These are phyloP conservation scores for Ageneiosus marmoratus DNA, from an alignment of 2,113 vertebrate species.

Conservation along the genomic window DNA sequence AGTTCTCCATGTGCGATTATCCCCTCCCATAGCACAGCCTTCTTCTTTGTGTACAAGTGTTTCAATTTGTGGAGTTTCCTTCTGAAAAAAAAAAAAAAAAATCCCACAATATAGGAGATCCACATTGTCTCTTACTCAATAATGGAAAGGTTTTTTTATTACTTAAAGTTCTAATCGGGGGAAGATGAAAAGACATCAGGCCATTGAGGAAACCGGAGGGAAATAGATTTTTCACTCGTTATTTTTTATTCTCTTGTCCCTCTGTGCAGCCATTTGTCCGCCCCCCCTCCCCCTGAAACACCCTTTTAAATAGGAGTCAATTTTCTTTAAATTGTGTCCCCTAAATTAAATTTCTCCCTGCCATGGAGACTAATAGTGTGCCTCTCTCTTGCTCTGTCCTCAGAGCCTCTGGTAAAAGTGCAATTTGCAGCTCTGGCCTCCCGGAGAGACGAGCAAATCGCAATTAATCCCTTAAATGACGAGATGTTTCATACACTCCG, in stretches of 20 bases:
- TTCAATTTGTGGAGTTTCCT: constrained; percentile 82
- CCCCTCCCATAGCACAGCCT: constrained; percentile 80
- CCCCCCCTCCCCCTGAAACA: constrained; percentile 15
- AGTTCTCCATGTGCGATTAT: constrained; percentile 87
- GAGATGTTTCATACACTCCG: constrained; percentile 14
- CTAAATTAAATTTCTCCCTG: constrained; percentile 55
- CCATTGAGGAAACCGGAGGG: constrained; percentile 75
- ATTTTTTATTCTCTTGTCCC: constrained; percentile 51
- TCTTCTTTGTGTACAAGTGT: constrained; percentile 84
- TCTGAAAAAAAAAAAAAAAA: constrained; percentile 41
- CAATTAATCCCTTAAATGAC: constrained; percentile 33
- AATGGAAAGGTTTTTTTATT: constrained; percentile 74
- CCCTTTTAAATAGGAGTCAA: constrained; percentile 65
- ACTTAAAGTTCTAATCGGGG: constrained; percentile 77
- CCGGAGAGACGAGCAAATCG: constrained; percentile 29
- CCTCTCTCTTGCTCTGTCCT: not conserved
- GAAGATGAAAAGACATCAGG: constrained; percentile 71
- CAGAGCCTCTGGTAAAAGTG: constrained; percentile 20
- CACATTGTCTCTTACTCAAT: constrained; percentile 77
- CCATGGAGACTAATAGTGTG: constrained; percentile 31
- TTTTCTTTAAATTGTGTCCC: constrained; percentile 69
- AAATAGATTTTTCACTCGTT: constrained; percentile 73
- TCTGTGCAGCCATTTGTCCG: constrained; percentile 48
- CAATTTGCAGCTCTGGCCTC: constrained; percentile 12
- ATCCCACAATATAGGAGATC: constrained; percentile 70